These are phyloP conservation scores for Halcyon leucocephala DNA, from an alignment of 2,797 vertebrate genomes.

Conservation along the genomic window DNA sequence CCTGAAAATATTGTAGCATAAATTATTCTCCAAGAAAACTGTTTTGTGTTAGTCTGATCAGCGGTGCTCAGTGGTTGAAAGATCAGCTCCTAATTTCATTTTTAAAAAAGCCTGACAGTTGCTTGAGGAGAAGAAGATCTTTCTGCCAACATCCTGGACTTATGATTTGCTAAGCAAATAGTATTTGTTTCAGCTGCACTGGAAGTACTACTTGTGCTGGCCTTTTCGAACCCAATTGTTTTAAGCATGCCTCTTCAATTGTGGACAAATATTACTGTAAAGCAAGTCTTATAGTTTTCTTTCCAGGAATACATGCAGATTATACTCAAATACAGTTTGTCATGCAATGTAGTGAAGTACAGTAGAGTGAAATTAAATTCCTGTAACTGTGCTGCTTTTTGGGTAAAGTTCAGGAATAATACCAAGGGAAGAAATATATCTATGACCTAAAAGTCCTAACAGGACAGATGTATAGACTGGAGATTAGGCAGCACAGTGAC, in stretches of 20 bases:
- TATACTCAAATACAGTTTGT: neutral
- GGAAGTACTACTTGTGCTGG: neutral
- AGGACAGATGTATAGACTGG: neutral
- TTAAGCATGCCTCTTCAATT: neutral
- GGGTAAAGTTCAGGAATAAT: neutral
- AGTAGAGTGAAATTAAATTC: neutral
- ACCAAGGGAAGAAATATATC: neutral
- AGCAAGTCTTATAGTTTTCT: neutral
- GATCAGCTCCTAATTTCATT: neutral
- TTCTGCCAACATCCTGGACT: conserved; percentile 39
- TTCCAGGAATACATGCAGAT: neutral
- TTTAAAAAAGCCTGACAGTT: neutral
- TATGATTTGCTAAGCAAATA: conserved; percentile 16
- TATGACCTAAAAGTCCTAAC: neutral
- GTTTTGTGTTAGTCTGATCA: neutral
- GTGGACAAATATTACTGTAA: neutral
- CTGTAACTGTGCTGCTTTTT: neutral
- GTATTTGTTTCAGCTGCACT: conserved; percentile 6
- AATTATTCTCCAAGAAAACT: neutral
- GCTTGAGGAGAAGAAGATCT: neutral
- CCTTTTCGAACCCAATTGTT: neutral
- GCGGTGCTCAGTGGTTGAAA: neutral
- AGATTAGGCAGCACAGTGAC: conserved; percentile 16
- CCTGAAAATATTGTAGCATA: neutral
- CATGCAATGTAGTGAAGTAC: neutral